Evolutionary conservation across 2,113 vertebrate genomes (phyloP), one percentile per base, ranked within the genome.

Genomic region (Tupaia chinensis): DNA sequence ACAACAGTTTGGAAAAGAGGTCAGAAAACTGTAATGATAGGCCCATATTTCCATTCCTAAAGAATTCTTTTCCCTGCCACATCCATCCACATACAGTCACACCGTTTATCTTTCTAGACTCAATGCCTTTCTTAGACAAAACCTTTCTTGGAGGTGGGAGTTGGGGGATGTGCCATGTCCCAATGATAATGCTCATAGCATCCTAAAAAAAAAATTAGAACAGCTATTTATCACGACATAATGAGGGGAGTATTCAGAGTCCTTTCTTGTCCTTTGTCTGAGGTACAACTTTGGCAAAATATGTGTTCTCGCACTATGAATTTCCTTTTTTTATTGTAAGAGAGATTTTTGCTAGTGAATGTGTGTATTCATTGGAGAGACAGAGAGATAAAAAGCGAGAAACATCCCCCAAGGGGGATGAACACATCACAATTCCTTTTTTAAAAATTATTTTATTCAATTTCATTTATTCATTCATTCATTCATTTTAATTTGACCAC

Each of bases 81-180:
- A 83, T 86, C 87, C 78, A 91, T 93, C 74, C 81, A 70, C 78
- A 56, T 8, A 14, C 27, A 90, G 70, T 82, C 76, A 92, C 66
- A 44, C 89, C 20, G 72, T 44, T 60, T 85, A 89, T 87, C 89
- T 76, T 80, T 85, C 20, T 56, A 85, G 78, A 15, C 73, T 69
- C 84, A 72, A 87, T 70, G 87, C 23, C 74, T 96, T 95, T 96
- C 84, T 81, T 80, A 84, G n/a, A 91, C 66, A 56, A 97, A 77
- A 82, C 29, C 34, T 44, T 15, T 88, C 88, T 96, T 89, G 44
- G 44, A 44, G 44, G 44, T 44, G 44, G 44, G 44, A 44, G 44
- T 44, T 44, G 44, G 44, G 82, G 91, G 96, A 61, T 23, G 32
- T 58, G 29, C 85, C 68, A 17, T n/a, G 70, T 93, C 91, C 78